phyloP scores from a whole-genome alignment of 2,113 vertebrate species.

The Gorilla gorilla region DNA sequence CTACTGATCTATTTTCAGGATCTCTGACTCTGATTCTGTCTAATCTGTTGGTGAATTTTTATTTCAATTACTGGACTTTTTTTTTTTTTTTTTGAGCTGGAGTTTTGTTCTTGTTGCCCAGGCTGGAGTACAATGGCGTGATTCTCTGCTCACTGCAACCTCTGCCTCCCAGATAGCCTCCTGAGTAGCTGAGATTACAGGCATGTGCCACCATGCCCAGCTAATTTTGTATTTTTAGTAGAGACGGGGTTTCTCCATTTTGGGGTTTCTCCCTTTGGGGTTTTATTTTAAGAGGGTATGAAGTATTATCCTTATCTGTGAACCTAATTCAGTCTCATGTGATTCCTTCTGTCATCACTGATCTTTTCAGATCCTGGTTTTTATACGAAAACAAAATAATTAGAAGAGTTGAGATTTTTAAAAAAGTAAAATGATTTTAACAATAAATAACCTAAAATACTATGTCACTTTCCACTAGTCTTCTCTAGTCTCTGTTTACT shows the following conservation, averaged over 20 bases:
- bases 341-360: neutral
- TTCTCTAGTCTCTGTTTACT: neutral
- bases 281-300: neutral
- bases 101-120: neutral
- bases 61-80: too few species aligned
- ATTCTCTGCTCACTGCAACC: too few species aligned
- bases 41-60: too few species aligned
- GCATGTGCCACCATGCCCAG: too few species aligned
- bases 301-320: neutral
- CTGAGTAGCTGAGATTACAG: too few species aligned
- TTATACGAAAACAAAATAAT: conserved; percentile 41
- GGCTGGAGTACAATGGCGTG: too few species aligned
- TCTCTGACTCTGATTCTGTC: neutral
- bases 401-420: neutral
- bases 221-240: too few species aligned
- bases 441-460: neutral
- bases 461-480: neutral
- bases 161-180: too few species aligned
- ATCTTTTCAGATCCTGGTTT: conserved; percentile 21
- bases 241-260: neutral
- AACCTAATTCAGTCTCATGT: neutral
- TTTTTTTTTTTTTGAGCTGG: neutral
- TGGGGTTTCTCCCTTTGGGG: neutral
- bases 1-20: neutral
- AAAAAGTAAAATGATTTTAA: neutral